A percentile compares a stretch with the other conserved stretches of the same genome.
Conservation (phyloP, 2,888 invertebrate species). For the Gymnoscelis rufifasciata region DNA sequence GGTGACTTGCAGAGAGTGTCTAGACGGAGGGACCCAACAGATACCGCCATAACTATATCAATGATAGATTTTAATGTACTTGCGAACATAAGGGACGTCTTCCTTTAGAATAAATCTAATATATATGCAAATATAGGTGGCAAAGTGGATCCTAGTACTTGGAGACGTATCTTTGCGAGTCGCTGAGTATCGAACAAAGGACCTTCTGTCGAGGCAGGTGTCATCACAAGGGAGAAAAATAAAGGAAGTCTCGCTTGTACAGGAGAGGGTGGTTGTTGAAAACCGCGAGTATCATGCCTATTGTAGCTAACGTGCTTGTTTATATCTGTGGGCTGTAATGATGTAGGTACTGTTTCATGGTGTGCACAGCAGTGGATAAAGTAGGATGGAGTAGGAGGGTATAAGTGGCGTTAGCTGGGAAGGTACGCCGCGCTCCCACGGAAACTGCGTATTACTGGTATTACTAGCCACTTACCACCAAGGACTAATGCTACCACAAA, state of each 20-base stretch:
- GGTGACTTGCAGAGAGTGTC: slow-evolving; percentile 72
- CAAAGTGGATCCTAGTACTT: background rate
- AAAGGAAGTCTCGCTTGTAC: slow-evolving; percentile 35
- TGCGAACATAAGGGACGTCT: slow-evolving; percentile 29
- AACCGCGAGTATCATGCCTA: slow-evolving; percentile 39
- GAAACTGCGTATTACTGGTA: slow-evolving; percentile 36
- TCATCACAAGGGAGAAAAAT: slow-evolving; percentile 34
- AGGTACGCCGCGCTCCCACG: slow-evolving; percentile 57
- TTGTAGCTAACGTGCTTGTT: slow-evolving; percentile 4
- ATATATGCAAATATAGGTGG: slow-evolving; percentile 6
- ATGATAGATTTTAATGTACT: slow-evolving; percentile 39
- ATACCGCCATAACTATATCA: slow-evolving; percentile 43
- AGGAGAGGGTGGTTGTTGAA: slow-evolving; percentile 42
- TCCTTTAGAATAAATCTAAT: slow-evolving; percentile 15
- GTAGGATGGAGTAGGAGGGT: slow-evolving; percentile 29
- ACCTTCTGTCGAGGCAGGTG: slow-evolving; percentile 24
- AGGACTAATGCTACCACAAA: too few relatives aligned
- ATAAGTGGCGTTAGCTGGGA: slow-evolving; percentile 30
- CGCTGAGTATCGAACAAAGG: slow-evolving; percentile 22
- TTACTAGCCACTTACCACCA: too few relatives aligned
- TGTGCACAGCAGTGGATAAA: slow-evolving; percentile 8
- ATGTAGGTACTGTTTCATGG: slow-evolving; percentile 19
- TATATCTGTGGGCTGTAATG: slow-evolving; percentile 33
- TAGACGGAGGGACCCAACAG: slow-evolving; percentile 70
- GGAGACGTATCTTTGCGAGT: slow-evolving; percentile 4